These are phyloP conservation scores for Gallinago undulata DNA, from an alignment of 2,113 vertebrate species.

Conservation along the genomic window DNA sequence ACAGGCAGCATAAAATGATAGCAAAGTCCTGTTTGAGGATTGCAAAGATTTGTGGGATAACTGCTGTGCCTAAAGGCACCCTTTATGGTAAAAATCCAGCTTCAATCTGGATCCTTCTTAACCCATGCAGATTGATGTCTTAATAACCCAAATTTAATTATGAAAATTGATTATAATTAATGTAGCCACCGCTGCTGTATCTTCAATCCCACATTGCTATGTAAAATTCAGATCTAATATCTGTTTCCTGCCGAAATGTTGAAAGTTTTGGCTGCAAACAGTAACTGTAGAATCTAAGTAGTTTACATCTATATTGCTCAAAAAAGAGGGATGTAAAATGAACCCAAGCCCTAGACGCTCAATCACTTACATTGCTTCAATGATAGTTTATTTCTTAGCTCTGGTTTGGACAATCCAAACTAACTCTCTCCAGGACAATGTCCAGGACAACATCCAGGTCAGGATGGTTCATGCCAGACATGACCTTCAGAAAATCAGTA, in stretches of 20 bases:
- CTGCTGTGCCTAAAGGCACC: neutral
- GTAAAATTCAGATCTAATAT: neutral
- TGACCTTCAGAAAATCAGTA: neutral
- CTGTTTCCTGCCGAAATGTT: neutral
- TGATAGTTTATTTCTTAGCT: neutral
- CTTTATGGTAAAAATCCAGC: neutral
- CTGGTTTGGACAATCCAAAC: neutral
- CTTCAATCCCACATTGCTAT: neutral
- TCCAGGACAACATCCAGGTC: neutral
- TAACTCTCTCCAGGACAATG: neutral
- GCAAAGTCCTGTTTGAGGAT: neutral
- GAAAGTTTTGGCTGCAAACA: neutral
- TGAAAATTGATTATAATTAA: neutral
- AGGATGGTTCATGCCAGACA: neutral
- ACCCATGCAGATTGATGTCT: neutral
- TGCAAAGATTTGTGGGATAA: constrained; percentile 2
- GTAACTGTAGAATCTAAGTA: neutral
- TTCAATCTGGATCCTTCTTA: constrained; percentile 9
- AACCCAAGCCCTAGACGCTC: neutral
- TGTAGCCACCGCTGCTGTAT: neutral
- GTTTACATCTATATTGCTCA: neutral
- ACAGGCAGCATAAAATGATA: neutral
- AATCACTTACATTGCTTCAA: neutral
- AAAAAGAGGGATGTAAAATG: neutral
- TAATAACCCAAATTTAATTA: constrained; percentile 30